These are phyloP conservation scores for Syrmaticus mikado DNA, from an alignment of 2,113 vertebrate species.

Conservation along the genomic window DNA sequence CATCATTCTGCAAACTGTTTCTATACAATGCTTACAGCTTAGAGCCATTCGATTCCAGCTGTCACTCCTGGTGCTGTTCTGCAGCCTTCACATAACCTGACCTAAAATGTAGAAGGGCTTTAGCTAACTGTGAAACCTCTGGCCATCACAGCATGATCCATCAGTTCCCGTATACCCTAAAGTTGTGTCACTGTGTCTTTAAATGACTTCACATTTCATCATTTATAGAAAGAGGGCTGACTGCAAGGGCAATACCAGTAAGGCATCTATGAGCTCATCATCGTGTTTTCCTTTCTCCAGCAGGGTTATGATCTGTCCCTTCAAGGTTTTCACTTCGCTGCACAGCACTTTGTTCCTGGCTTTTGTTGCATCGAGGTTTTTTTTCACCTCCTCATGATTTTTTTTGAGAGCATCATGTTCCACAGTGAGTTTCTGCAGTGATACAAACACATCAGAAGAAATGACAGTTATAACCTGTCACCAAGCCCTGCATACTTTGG, in stretches of 20 bases:
- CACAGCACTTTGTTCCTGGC: conserved; percentile 86
- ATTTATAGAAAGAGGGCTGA: not conserved
- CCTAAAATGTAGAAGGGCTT: not conserved
- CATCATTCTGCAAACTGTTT: not conserved
- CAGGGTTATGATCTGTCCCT: conserved; percentile 84
- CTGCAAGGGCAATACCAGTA: conserved; percentile 81
- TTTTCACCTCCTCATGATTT: conserved; percentile 84
- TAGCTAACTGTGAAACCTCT: not conserved
- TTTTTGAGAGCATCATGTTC: conserved; percentile 82
- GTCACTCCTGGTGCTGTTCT: not conserved
- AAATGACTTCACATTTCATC: not conserved
- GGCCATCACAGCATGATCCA: not conserved
- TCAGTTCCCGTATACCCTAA: not conserved
- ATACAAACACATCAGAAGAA: not conserved
- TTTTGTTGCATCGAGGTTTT: conserved; percentile 81
- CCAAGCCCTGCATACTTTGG: not conserved
- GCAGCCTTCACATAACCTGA: not conserved
- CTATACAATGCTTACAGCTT: not conserved
- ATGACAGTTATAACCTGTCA: not conserved
- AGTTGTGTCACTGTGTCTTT: not conserved
- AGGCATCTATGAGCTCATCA: conserved; percentile 86
- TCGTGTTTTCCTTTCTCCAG: conserved; percentile 90
- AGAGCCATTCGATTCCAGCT: not conserved
- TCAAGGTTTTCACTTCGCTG: conserved; percentile 84
- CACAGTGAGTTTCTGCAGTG: conserved; percentile 77